Base-by-base conservation (phyloP, 2,888 invertebrate genomes). In the Aphelenchoides bicaudatus region DNA sequence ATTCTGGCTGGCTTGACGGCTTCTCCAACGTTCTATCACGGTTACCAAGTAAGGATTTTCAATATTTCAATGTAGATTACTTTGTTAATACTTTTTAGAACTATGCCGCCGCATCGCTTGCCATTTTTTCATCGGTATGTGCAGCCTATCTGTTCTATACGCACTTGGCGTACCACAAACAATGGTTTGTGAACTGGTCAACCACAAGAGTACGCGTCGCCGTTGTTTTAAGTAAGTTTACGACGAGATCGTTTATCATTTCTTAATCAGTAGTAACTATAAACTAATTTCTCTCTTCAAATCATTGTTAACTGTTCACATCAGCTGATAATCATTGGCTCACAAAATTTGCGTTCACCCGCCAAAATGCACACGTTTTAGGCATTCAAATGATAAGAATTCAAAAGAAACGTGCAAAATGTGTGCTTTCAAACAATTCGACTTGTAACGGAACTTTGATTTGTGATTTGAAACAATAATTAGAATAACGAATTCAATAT, bases 121-220 rank as follows among this genome's bases (percentile, higher is more conserved):
- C 71, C 27, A 67, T 70, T 48, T 57, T 68, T n/a, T 71, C 70
- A 2, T 67, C 71, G 21, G 51, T 65, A 1, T 75, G 72, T 43
- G 75, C 74, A 28, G 58, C 67, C 25, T 57, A 63, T n/a, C 63
- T 73, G 21, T 62, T 70, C 39, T 71, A 73, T 64, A 58, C 72
- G 38, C 75, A 75, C 48, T 65, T 66, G 58, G 68, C 74, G 25
- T 72, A 68, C 58, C 70, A 73, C 56, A 73, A 72, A 54, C 63
- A 66, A 43, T 62, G 65, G 62, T 71, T 75, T 64, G 54, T 56
- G 31, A 58, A 63, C 29, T 75, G 74, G 74, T 61, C 68, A 2
- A 56, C 56, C 16, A 51, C 55, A 5, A 63, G 56, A 28, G 57
- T 71, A 46, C 57, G 55, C 23, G 53, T 59, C 30, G 62, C 66